A percentile compares a stretch with the other conserved stretches of the same genome.
Evolutionary conservation across 2,113 vertebrate genomes (phyloP).

Genomic region (Dipodomys stephensi): DNA sequence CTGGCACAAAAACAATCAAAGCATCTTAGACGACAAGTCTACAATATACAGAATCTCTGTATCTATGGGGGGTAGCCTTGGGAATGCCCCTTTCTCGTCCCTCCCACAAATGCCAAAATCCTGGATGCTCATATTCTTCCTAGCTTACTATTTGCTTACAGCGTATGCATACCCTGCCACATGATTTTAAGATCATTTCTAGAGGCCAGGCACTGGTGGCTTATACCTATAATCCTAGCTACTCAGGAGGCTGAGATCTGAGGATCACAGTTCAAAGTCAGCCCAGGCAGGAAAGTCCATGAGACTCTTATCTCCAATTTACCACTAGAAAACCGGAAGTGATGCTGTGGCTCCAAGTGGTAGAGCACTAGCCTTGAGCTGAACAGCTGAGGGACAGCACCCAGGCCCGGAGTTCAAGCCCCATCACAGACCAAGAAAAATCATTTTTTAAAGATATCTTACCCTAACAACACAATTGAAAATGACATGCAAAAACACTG

Average conservation of each 20-base stretch:
- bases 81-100: rapidly evolving
- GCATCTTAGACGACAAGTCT: neutral
- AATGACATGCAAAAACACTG: neutral
- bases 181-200: neutral
- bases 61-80: neutral
- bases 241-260: too few species aligned
- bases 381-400: too few species aligned
- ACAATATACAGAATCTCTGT: neutral
- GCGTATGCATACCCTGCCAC: neutral
- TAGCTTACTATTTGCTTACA: neutral
- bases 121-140: neutral
- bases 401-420: too few species aligned
- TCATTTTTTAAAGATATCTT: neutral
- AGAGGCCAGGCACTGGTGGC: too few species aligned
- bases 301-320: too few species aligned
- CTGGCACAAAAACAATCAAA: neutral
- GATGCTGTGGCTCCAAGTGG: too few species aligned
- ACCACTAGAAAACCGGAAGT: too few species aligned
- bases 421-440: too few species aligned
- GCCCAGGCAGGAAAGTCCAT: too few species aligned
- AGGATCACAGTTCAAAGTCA: too few species aligned
- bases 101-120: neutral
- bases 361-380: too few species aligned
- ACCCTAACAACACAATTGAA: neutral
- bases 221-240: too few species aligned